phyloP scores from a whole-genome alignment of 1,140 invertebrate genomes.

The Rhagoletis pomonella region DNA sequence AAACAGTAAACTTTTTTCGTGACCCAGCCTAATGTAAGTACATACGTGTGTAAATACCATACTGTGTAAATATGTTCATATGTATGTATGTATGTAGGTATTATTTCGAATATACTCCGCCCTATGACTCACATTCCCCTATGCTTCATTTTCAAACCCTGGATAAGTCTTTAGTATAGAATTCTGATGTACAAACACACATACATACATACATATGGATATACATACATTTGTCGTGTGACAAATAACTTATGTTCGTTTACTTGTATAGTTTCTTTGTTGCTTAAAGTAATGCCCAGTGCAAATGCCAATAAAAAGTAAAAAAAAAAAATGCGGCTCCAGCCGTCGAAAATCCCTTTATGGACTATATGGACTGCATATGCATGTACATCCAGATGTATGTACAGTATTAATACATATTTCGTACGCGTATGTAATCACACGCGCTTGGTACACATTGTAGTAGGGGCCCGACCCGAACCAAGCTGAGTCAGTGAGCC shows the following conservation, averaged over 20 bases:
- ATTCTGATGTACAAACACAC: not conserved
- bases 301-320: not conserved
- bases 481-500: not conserved
- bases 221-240: not conserved
- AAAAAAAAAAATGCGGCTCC: not conserved
- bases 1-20: no score
- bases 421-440: not conserved
- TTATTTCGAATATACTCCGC: conserved; percentile 16
- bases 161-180: not conserved
- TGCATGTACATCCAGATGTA: not conserved
- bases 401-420: not conserved
- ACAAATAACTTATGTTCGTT: conserved; percentile 43
- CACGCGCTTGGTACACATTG: not conserved
- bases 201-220: not conserved
- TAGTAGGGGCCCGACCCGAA: conserved; percentile 25
- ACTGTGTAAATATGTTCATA: not conserved
- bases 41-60: no score
- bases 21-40: no score
- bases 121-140: not conserved
- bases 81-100: not conserved
- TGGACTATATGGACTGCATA: not conserved
- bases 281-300: not conserved
- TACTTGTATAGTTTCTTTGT: not conserved
- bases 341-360: conserved; percentile 24
- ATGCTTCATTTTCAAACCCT: not conserved